Evolutionary conservation across 2,797 vertebrate species (phyloP).

Genomic region (Oreochromis mossambicus): DNA sequence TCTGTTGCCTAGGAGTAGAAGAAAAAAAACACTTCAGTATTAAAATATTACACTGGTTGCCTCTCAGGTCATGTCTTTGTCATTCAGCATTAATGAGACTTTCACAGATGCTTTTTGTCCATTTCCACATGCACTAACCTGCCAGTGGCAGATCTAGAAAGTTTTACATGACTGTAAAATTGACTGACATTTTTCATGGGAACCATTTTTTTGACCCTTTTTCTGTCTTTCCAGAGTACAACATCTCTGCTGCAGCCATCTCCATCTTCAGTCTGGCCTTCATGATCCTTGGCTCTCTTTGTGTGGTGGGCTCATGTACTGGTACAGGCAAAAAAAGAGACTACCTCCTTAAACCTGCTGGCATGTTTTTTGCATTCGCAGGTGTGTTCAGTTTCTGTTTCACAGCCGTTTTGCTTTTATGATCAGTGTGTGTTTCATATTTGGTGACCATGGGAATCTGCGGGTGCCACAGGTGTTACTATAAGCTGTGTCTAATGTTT

Average conservation of each 20-base stretch:
- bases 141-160: not conserved
- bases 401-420: not conserved
- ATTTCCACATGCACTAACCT: not conserved
- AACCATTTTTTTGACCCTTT: not conserved
- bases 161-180: not conserved
- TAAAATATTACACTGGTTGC: not conserved
- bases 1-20: not conserved
- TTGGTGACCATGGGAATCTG: not conserved
- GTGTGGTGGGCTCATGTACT: conserved; percentile 79
- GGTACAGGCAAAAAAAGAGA: conserved; percentile 83
- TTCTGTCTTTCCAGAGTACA: conserved; percentile 82
- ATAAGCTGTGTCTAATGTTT: not conserved
- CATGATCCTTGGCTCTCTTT: conserved; percentile 84
- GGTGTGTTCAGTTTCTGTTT: conserved; percentile 66
- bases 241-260: conserved; percentile 97
- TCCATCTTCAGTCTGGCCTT: conserved; percentile 91
- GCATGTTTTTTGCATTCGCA: conserved; percentile 94
- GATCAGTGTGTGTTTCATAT: not conserved
- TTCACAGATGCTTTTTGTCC: not conserved
- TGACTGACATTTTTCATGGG: not conserved
- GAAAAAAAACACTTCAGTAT: not conserved
- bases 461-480: not conserved
- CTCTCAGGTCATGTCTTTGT: not conserved
- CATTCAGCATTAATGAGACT: not conserved
- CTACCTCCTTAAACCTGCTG: conserved; percentile 91